These are phyloP conservation scores for Blomia tropicalis DNA, from an alignment of 2,888 invertebrate genomes.

Conservation along the genomic window DNA sequence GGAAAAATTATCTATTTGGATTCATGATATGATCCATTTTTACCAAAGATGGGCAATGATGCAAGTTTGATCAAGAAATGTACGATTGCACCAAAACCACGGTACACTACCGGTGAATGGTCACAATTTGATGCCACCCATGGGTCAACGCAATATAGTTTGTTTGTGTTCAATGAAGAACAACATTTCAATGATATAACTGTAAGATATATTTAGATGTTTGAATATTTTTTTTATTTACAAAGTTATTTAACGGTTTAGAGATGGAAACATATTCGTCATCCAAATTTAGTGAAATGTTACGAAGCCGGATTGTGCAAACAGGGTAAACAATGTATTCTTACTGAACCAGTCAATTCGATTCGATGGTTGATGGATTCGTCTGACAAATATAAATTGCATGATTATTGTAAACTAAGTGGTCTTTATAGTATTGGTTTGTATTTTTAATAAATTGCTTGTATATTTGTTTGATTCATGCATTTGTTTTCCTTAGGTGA, in stretches of 20 bases:
- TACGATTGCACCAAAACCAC: constrained; percentile 2
- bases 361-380: constrained; percentile 8
- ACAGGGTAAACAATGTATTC: constrained; percentile 19
- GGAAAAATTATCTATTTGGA: too few relatives aligned
- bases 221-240: neutral
- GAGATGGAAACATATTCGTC: constrained; percentile 23
- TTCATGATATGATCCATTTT: neutral
- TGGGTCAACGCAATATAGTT: neutral
- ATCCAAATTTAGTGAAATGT: constrained; percentile 22
- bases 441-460: neutral
- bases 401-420: constrained; percentile 4
- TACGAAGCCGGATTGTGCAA: constrained; percentile 19
- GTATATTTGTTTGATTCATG: neutral
- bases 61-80: constrained; percentile 22
- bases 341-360: constrained; percentile 19
- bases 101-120: constrained; percentile 13
- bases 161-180: constrained; percentile 18
- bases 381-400: too few relatives aligned
- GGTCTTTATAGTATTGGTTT: constrained; percentile 14
- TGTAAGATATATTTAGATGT: constrained; percentile 3
- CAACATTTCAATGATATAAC: constrained; percentile 16
- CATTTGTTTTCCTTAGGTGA: neutral
- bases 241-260: neutral
- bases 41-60: constrained; percentile 20
- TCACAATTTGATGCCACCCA: constrained; percentile 16